Evolutionary conservation across 2,888 invertebrate species (phyloP).

Genomic region (Drosophila sordidula): DNA sequence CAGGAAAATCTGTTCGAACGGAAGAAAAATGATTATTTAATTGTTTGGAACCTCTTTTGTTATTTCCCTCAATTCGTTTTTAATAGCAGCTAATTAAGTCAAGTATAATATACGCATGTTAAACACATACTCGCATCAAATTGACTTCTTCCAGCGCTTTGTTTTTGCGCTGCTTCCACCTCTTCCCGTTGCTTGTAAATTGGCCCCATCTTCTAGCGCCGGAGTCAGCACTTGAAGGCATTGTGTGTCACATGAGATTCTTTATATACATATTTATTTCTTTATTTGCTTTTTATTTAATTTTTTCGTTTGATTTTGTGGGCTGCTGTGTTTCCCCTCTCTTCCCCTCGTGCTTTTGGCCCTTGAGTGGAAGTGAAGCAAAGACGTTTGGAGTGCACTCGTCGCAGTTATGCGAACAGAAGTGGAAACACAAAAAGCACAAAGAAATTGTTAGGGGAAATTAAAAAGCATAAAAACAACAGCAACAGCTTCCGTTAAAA

Average conservation of each 20-base stretch:
- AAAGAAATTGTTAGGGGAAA: slow-evolving; percentile 79
- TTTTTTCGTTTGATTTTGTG: slow-evolving; percentile 37
- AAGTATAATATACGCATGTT: slow-evolving; percentile 70
- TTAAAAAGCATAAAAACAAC: slow-evolving; percentile 80
- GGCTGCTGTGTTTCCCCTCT: slow-evolving; percentile 14
- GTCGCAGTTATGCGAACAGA: slow-evolving; percentile 58
- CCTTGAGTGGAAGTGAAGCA: slow-evolving; percentile 56
- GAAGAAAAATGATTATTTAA: slow-evolving; percentile 71
- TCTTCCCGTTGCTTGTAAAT: slow-evolving; percentile 42
- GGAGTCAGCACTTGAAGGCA: slow-evolving; percentile 48
- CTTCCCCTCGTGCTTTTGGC: not conserved
- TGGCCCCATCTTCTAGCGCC: slow-evolving; percentile 67
- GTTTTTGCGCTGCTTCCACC: not conserved
- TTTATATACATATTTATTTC: slow-evolving; percentile 21
- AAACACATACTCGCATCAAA: slow-evolving; percentile 41
- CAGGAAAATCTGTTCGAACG: slow-evolving; percentile 28
- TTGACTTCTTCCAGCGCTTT: slow-evolving; percentile 30
- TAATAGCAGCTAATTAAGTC: slow-evolving; percentile 77
- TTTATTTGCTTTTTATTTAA: not conserved
- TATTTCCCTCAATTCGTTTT: slow-evolving; percentile 68
- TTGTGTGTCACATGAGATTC: slow-evolving; percentile 70
- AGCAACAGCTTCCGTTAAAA: slow-evolving; percentile 80
- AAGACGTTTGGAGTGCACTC: slow-evolving; percentile 76
- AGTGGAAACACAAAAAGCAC: slow-evolving; percentile 70
- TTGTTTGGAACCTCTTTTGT: slow-evolving; percentile 54